A percentile compares a stretch with the other conserved stretches of the same genome.
Evolutionary conservation across 2,113 vertebrate genomes (phyloP).

Genomic region (Planiliza haematocheilus): DNA sequence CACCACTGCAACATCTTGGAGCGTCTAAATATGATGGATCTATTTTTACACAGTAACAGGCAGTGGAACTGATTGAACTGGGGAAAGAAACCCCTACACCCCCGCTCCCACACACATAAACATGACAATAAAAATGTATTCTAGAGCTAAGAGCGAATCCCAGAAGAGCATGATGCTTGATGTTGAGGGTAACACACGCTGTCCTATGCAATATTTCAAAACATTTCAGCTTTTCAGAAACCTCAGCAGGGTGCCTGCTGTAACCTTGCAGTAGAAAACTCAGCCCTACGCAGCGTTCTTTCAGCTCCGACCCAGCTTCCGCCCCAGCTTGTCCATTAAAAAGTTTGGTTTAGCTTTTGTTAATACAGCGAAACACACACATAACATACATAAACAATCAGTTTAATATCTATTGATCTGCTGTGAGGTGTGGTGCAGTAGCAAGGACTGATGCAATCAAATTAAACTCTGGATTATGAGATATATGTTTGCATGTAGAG

Average conservation of each 20-base stretch:
- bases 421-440: not conserved
- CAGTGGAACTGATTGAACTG: constrained; percentile 9
- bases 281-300: too few relatives aligned
- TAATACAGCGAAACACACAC: not conserved
- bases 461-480: not conserved
- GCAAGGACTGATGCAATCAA: not conserved
- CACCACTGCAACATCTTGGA: not conserved
- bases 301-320: not conserved
- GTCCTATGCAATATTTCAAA: not conserved
- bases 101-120: not conserved
- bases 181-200: not conserved
- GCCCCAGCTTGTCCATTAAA: not conserved
- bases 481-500: not conserved
- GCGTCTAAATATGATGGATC: not conserved
- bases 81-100: not conserved
- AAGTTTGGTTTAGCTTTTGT: too few relatives aligned
- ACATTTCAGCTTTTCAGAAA: not conserved
- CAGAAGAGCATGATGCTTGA: not conserved
- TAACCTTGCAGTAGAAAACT: not conserved
- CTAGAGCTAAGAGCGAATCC: not conserved
- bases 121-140: not conserved
- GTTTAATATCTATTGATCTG: constrained; percentile 3
- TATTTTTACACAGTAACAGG: constrained; percentile 15
- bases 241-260: not conserved
- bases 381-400: too few relatives aligned